These are phyloP conservation scores for Scolopax bukidnonensis DNA, from an alignment of 2,797 vertebrate genomes.

Conservation along the genomic window DNA sequence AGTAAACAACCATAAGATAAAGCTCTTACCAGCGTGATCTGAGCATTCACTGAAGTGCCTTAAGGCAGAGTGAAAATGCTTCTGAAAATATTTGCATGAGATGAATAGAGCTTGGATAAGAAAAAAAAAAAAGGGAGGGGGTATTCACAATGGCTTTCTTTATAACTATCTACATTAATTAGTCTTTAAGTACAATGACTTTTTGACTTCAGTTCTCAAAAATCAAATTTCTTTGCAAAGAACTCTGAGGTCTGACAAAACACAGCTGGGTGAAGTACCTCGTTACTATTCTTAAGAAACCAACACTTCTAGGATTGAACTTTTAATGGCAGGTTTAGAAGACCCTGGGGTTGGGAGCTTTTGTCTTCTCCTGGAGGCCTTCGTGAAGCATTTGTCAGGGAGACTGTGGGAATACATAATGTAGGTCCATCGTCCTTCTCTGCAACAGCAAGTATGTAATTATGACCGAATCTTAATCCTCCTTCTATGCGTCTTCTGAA, in stretches of 20 bases:
- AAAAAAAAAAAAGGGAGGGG: neutral
- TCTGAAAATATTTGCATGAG: constrained; percentile 63
- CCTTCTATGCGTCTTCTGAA: neutral
- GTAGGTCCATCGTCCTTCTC: neutral
- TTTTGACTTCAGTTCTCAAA: constrained; percentile 25
- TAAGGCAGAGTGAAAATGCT: neutral
- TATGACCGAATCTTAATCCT: neutral
- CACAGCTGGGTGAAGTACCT: neutral
- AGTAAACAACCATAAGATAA: constrained; percentile 65
- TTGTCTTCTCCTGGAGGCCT: neutral
- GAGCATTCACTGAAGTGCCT: constrained; percentile 73
- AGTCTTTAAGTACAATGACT: constrained; percentile 39
- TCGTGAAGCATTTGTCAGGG: neutral
- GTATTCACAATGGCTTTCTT: constrained; percentile 16
- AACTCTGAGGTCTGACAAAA: constrained; percentile 8
- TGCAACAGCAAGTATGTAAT: neutral
- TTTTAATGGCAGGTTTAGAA: neutral
- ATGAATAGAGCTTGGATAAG: constrained; percentile 50
- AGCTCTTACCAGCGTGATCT: constrained; percentile 48
- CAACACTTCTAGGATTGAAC: neutral
- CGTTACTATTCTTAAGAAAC: neutral
- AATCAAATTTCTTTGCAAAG: constrained; percentile 44
- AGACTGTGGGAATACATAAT: neutral
- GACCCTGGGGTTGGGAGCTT: neutral
- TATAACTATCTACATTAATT: constrained; percentile 37